These are phyloP conservation scores for Ganaspis brasiliensis DNA, from an alignment of 2,888 invertebrate genomes.

Conservation along the genomic window DNA sequence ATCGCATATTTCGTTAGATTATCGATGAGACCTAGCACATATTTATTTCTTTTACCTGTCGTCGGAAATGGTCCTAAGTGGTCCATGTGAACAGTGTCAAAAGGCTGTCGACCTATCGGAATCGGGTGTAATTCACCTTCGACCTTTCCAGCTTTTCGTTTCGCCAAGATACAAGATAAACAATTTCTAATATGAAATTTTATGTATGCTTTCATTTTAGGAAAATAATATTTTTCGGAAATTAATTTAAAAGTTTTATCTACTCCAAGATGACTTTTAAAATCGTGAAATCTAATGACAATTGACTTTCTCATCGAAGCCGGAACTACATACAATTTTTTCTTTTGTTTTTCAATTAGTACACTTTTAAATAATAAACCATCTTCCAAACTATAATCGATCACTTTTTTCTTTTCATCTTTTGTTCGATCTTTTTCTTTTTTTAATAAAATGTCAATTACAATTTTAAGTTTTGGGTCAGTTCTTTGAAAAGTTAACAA, in stretches of 20 bases:
- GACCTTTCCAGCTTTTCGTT: conserved; percentile 21
- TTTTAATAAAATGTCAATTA: neutral
- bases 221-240: conserved; percentile 31
- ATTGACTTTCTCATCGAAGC: conserved; percentile 22
- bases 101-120: conserved; percentile 55
- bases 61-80: conserved; percentile 58
- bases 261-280: conserved; percentile 23
- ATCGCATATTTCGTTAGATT: conserved; percentile 51
- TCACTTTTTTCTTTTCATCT: neutral
- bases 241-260: conserved; percentile 4
- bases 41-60: conserved; percentile 22
- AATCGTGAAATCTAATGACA: conserved; percentile 26
- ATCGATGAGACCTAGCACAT: conserved; percentile 46
- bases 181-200: conserved; percentile 37
- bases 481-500: neutral
- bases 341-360: neutral
- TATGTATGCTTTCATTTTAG: conserved; percentile 12
- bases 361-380: neutral
- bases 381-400: neutral
- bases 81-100: conserved; percentile 55
- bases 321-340: conserved; percentile 26
- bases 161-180: conserved; percentile 21
- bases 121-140: conserved; percentile 43
- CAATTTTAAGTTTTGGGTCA: neutral
- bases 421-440: neutral